phyloP scores from a whole-genome alignment of 2,888 invertebrate species.

The Scaptomyza flava region DNA sequence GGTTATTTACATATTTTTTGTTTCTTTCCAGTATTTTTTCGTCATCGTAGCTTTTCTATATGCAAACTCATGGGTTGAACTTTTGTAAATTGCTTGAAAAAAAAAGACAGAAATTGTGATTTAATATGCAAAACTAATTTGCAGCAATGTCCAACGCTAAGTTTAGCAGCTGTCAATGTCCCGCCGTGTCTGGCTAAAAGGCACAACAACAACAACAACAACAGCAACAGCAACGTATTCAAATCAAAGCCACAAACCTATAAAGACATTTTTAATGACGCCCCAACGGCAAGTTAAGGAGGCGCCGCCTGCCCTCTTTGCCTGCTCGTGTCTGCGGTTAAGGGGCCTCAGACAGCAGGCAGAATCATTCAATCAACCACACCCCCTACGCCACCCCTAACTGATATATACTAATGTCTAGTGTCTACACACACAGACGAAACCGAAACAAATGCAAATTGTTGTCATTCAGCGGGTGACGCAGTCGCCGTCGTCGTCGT shows the following conservation, averaged over 20 bases:
- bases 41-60: too few relatives aligned
- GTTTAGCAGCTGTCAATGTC: conserved; percentile 41
- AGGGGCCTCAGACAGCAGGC: conserved; percentile 33
- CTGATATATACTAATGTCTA: conserved; percentile 26
- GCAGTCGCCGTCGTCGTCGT: background rate
- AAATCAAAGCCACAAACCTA: conserved; percentile 72
- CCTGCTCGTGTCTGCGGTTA: conserved; percentile 35
- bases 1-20: too few relatives aligned
- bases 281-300: conserved; percentile 26
- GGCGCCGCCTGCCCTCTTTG: conserved; percentile 8
- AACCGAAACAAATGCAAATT: conserved; percentile 76
- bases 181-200: conserved; percentile 20
- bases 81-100: background rate
- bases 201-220: conserved; percentile 13
- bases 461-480: conserved; percentile 63
- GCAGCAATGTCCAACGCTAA: conserved; percentile 2
- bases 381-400: background rate
- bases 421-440: conserved; percentile 8
- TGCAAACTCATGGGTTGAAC: background rate
- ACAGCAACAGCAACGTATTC: conserved; percentile 37
- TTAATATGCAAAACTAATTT: conserved; percentile 17
- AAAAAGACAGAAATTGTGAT: conserved; percentile 9
- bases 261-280: conserved; percentile 76
- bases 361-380: background rate
- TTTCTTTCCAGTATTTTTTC: background rate